These are phyloP conservation scores for Odontocerum albicorne DNA, from an alignment of 2,888 invertebrate genomes.

Conservation along the genomic window DNA sequence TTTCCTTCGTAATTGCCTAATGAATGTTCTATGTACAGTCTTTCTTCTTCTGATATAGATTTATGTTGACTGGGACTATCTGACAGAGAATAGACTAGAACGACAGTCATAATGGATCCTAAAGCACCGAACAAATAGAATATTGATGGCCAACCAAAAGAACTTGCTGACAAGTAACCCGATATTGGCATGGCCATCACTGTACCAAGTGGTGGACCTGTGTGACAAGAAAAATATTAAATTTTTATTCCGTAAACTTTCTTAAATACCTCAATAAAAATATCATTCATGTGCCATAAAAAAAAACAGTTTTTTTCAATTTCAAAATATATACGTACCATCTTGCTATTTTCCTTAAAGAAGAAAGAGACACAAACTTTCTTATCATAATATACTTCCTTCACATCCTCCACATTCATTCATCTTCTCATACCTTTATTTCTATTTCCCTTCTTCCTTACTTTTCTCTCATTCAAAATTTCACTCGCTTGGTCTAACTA, in stretches of 20 bases:
- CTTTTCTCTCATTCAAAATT: too few relatives aligned
- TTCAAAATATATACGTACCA: too few relatives aligned
- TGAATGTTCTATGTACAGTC: constrained; percentile 60
- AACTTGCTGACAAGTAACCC: constrained; percentile 59
- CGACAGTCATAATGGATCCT: constrained; percentile 54
- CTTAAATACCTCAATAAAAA: too few relatives aligned
- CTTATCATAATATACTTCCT: too few relatives aligned
- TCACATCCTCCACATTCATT: too few relatives aligned
- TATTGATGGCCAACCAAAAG: constrained; percentile 67
- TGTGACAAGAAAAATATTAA: too few relatives aligned
- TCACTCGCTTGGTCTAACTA: too few relatives aligned
- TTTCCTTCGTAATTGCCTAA: constrained; percentile 39
- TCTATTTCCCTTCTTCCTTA: too few relatives aligned
- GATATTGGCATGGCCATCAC: constrained; percentile 67
- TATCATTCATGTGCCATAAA: too few relatives aligned
- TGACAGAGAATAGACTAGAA: constrained; percentile 60
- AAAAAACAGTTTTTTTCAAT: too few relatives aligned
- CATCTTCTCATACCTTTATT: too few relatives aligned
- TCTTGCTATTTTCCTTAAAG: neutral
- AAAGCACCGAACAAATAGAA: constrained; percentile 64
- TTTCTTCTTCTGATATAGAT: constrained; percentile 58
- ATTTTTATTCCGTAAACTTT: too few relatives aligned
- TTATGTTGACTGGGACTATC: constrained; percentile 61
- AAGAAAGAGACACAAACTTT: neutral
- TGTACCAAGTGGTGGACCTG: constrained; percentile 68